Evolutionary conservation across 1,140 invertebrate species (phyloP), one percentile per base, ranked within the genome.

Genomic region (Maconellicoccus hirsutus): DNA sequence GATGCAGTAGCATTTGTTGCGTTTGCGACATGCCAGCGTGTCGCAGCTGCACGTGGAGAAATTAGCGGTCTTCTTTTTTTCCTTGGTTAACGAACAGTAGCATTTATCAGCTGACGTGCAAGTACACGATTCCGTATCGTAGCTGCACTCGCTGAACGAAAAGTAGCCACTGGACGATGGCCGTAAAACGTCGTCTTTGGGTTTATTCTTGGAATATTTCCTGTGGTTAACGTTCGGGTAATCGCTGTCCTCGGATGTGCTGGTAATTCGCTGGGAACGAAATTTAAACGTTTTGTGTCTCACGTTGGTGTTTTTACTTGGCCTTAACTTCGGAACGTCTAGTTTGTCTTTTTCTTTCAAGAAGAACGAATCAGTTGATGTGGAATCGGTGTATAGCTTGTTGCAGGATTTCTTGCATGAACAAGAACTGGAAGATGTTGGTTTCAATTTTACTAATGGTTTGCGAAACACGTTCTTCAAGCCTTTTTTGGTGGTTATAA

Each of bases 1-100:
- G 25, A 70, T 69, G 78, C 92, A 94, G 77, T 94, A 94, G 77
- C 92, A 94, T 77, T 93, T 93, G 76, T 92, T 92, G 77, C 89
- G 91, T 71, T 92, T 91, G 0, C 89, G 85, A 77, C 91, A 93
- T 74, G 89, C 91, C 75, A 93, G 91, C 0, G 90, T 90, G 76
- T 93, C 91, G 77, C 90, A 93, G 1, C 85, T 84, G 76, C 89
- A 87, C 71, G 66, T 52, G n/a, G 66, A 71, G 25, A 72, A 22
- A 25, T 59, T 26, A 19, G 42, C 26, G 1, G 38, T 52, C 25
- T 61, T 52, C 2, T 25, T 12, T 26, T 52, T 7, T 42, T 42
- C 16, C 16, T 72, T 70, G 27, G 79, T 80, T 39, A 87, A 75
- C 16, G 87, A 88, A 75, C 88, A 90, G 74, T 90, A 90, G 75